Conservation (phyloP, 2,113 vertebrate species). For the Setophaga petechia region DNA sequence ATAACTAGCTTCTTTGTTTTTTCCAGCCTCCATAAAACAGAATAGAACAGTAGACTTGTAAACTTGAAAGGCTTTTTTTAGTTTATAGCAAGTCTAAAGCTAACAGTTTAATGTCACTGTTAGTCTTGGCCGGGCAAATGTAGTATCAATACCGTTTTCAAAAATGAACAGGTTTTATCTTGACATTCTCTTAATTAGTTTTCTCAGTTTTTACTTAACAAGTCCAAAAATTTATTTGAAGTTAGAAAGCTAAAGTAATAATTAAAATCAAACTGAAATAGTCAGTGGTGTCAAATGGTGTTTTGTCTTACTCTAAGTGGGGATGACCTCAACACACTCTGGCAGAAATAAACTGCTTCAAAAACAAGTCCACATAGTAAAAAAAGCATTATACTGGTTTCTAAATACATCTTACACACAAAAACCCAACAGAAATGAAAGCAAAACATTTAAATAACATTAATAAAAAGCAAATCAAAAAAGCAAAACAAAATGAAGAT, state of each 20-base stretch:
- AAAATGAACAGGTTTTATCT: background rate
- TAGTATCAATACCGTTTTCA: background rate
- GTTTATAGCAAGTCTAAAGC: background rate
- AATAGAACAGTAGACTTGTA: background rate
- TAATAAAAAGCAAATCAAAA: background rate
- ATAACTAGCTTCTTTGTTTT: background rate
- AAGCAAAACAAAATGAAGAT: background rate
- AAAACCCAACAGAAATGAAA: background rate
- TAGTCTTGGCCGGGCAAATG: fast-evolving
- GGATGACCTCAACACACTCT: background rate
- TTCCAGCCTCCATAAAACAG: background rate
- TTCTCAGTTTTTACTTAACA: background rate
- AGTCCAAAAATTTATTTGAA: background rate
- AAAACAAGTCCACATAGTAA: background rate
- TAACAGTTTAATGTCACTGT: background rate
- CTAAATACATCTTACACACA: background rate
- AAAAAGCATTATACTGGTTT: background rate
- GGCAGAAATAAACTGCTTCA: background rate
- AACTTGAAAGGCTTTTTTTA: background rate
- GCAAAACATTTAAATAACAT: background rate
- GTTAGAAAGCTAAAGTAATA: background rate
- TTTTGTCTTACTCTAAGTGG: background rate
- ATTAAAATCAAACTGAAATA: background rate
- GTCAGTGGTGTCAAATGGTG: background rate
- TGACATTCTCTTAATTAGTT: background rate